phyloP scores from a whole-genome alignment of 2,113 vertebrate genomes.

The Numida meleagris region DNA sequence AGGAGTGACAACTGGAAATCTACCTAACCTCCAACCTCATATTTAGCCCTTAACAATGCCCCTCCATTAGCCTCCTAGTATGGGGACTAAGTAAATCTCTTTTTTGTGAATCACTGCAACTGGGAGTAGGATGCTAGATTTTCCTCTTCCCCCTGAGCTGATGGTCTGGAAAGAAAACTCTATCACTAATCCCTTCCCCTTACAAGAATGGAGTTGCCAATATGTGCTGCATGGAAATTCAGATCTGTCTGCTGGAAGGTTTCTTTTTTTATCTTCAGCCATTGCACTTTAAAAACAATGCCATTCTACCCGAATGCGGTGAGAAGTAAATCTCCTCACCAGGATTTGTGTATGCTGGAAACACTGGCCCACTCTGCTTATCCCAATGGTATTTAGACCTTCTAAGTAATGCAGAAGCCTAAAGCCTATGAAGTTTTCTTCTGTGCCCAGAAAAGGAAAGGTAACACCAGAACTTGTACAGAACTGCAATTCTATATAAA shows the following conservation, averaged over 20 bases:
- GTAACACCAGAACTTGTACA: not conserved
- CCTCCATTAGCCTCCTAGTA: not conserved
- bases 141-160: not conserved
- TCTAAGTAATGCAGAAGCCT: not conserved
- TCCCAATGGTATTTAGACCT: not conserved
- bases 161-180: not conserved
- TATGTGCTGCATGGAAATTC: not conserved
- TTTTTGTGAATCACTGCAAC: not conserved
- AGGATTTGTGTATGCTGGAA: not conserved
- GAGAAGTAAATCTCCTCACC: not conserved
- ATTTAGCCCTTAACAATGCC: not conserved
- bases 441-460: not conserved
- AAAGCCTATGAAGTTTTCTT: not conserved
- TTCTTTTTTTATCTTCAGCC: not conserved
- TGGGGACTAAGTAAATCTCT: not conserved
- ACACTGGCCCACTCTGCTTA: not conserved
- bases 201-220: not conserved
- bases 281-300: not conserved
- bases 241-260: not conserved
- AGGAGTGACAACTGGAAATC: not conserved
- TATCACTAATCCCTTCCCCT: not conserved
- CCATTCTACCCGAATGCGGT: not conserved
- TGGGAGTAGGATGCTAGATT: not conserved
- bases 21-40: not conserved
- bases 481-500: not conserved